These are phyloP conservation scores for Drosophila paranaensis DNA, from an alignment of 2,888 invertebrate species.

Conservation along the genomic window DNA sequence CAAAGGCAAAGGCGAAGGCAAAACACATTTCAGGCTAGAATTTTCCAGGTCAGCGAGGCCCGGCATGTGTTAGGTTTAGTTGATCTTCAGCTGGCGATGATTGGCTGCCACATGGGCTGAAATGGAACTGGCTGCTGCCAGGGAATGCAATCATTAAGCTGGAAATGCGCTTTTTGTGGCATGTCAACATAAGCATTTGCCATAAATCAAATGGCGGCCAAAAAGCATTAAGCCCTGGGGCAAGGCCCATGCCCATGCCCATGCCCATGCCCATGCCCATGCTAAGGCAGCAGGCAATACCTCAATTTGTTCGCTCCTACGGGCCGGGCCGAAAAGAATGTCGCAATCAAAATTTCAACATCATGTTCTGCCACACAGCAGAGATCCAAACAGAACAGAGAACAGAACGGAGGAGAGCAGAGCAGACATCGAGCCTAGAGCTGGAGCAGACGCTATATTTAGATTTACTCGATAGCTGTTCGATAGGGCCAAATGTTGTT, in stretches of 20 bases:
- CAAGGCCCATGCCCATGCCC: conserved; percentile 37
- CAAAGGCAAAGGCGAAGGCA: conserved; percentile 25
- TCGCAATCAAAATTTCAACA: conserved; percentile 80
- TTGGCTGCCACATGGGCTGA: conserved; percentile 37
- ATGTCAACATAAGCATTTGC: conserved; percentile 74
- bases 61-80: conserved; percentile 29
- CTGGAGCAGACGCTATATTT: conserved; percentile 62
- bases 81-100: conserved; percentile 41
- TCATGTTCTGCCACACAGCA: conserved; percentile 53
- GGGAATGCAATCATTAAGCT: conserved; percentile 66
- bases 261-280: conserved; percentile 33
- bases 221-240: conserved; percentile 37
- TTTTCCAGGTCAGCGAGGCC: conserved; percentile 61
- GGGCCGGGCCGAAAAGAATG: conserved; percentile 57
- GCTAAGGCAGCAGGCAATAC: conserved; percentile 36
- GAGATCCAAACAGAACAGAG: conserved; percentile 19
- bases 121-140: conserved; percentile 37
- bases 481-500: conserved; percentile 62
- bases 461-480: conserved; percentile 61
- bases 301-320: conserved; percentile 63
- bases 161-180: conserved; percentile 60
- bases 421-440: conserved; percentile 21
- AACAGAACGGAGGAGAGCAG: conserved; percentile 6
- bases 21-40: conserved; percentile 19
- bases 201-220: conserved; percentile 71